Conservation (phyloP, 2,888 invertebrate species). For the Rhaphigaster nebulosa region DNA sequence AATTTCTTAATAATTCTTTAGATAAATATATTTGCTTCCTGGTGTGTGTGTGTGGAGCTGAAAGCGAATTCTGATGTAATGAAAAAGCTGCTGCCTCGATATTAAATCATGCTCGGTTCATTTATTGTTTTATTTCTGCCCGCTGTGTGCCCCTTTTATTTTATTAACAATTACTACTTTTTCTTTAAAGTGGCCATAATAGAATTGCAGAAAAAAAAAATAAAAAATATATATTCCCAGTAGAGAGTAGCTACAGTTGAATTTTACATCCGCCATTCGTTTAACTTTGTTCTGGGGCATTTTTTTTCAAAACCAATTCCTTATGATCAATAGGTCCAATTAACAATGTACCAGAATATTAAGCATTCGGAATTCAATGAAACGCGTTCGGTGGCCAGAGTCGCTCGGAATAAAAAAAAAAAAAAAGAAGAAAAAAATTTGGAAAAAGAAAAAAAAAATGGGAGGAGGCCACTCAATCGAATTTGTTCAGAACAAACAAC, state of each 20-base stretch:
- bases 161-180: slow-evolving; percentile 44
- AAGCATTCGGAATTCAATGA: slow-evolving; percentile 60
- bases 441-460: slow-evolving; percentile 49
- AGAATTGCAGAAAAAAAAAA: slow-evolving; percentile 25
- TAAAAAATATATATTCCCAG: slow-evolving; percentile 45
- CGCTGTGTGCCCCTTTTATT: slow-evolving; percentile 2
- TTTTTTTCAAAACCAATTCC: slow-evolving; percentile 59
- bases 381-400: slow-evolving; percentile 42
- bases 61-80: background rate
- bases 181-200: slow-evolving; percentile 49
- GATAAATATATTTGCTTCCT: background rate
- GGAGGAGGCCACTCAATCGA: slow-evolving; percentile 56
- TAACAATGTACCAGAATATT: slow-evolving; percentile 60
- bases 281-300: slow-evolving; percentile 58
- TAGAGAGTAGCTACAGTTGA: slow-evolving; percentile 29
- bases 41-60: background rate
- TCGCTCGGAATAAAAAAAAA: slow-evolving; percentile 31
- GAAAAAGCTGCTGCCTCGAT: background rate
- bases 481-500: slow-evolving; percentile 61
- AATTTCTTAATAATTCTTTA: background rate
- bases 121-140: slow-evolving; percentile 28
- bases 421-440: slow-evolving; percentile 42
- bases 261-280: slow-evolving; percentile 57
- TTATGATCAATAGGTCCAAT: slow-evolving; percentile 60
- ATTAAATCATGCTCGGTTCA: background rate